Evolutionary conservation across 2,888 invertebrate species (phyloP), one percentile per base, ranked within the genome.

Genomic region (Phengaris alcon): DNA sequence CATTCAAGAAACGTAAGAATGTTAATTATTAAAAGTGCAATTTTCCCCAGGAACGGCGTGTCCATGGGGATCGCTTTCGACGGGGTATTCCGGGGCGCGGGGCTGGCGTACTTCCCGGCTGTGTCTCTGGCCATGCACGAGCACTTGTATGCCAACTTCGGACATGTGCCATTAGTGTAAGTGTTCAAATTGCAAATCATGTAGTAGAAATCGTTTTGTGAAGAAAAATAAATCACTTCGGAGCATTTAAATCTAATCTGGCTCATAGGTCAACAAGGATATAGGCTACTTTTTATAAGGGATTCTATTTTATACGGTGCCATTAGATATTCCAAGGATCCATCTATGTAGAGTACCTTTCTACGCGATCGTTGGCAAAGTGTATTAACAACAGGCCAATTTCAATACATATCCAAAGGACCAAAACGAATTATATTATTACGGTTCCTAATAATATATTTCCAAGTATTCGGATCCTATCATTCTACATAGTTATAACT

Each of bases 61-160:
- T 94, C 95, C 0, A 88, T 97, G 86, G 97, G 97, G 0, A 86
- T 94, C 74, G 97, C 97, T 0, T 97, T 97, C 82, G 93, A 94
- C 68, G 94, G 95, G 76, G 94, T 97, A 73, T 90, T 95, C n/a
- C 94, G 94, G 75, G 97, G 97, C 0, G 94, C 95, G 0, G 96
- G 96, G 0, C 89, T 96, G 2, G 96, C 96, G 0, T 97, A 97
- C 84, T 97, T 97, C 85, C 97, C 97, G 0, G 96, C 97, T 0
- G 95, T 97, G 0, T 97, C 97, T 22, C 85, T 97, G 55, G 96
- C 97, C 0, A 95, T 95, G 85, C 95, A 95, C 70, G 97, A 97
- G 85, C 96, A 95, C 79, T 86, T 97, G 0, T 95, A 96, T 76
- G 96, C 96, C 0, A 97, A 97, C 87, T 97, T 97, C 84, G 97